Percentiles rank a stretch among this genome's conserved stretches.
phyloP scores from a whole-genome alignment of 1,140 invertebrate species.

The Saccostrea glomerata region DNA sequence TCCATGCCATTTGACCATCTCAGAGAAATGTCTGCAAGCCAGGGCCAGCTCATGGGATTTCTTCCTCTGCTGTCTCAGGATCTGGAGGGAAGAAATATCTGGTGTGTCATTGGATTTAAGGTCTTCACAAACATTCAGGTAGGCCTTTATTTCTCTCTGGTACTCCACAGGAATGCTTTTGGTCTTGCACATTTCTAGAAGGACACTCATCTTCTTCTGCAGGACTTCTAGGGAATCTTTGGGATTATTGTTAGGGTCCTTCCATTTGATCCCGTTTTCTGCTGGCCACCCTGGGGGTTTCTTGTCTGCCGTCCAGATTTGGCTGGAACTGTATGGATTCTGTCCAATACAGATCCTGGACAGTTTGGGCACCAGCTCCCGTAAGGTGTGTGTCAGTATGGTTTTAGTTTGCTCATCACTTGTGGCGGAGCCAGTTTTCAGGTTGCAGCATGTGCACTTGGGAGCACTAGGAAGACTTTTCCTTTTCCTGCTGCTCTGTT shows the following conservation, averaged over 20 bases:
- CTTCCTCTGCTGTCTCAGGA: conserved; percentile 54
- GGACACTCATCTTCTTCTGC: conserved; percentile 52
- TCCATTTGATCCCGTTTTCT: conserved; percentile 44
- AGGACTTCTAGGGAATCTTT: conserved; percentile 56
- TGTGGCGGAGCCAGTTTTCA: conserved; percentile 50
- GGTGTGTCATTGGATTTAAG: conserved; percentile 39
- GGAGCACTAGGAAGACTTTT: conserved; percentile 39
- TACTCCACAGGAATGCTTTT: conserved; percentile 54
- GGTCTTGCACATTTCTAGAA: conserved; percentile 49
- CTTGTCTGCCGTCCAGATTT: conserved; percentile 54
- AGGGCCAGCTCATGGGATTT: conserved; percentile 53
- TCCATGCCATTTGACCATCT: conserved; percentile 54
- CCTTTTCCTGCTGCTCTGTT: conserved; percentile 32
- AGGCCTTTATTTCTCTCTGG: conserved; percentile 51
- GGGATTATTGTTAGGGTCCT: conserved; percentile 56
- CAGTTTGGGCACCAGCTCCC: conserved; percentile 54
- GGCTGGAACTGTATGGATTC: conserved; percentile 53
- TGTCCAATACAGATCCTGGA: conserved; percentile 52
- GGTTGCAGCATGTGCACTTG: conserved; percentile 42
- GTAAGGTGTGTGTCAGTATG: conserved; percentile 53
- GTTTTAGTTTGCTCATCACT: conserved; percentile 56
- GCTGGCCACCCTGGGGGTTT: conserved; percentile 50
- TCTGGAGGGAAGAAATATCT: conserved; percentile 56
- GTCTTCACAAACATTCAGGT: conserved; percentile 43
- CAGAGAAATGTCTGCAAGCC: conserved; percentile 52